Base-by-base conservation (phyloP, 2,888 invertebrate species). In the Leucophora obtusa region DNA sequence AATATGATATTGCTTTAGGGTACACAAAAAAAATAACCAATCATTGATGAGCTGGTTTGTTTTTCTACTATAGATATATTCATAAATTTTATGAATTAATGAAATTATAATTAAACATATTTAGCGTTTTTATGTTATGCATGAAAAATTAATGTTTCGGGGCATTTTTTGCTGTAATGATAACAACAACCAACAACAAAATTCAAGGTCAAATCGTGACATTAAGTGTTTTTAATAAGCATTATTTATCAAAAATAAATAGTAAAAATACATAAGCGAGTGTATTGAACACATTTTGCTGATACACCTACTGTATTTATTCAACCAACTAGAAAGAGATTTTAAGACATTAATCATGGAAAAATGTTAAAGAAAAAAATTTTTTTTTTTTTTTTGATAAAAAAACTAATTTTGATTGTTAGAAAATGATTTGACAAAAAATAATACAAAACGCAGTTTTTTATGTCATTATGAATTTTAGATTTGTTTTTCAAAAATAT, bases 151-250 rank as follows among this genome's bases (percentile, higher is more conserved):
- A 58, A 56, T 38, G 33, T 11, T 38, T 38, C 1, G 14, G 18
- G 9, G 38, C 15, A 11, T 72, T 54, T 18, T 47, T 43, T 24
- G 28, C 28, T 28, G 28, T 28, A 28, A 28, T 28, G 6, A 28
- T 28, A 43, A 18, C 43, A 2, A 33, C 9, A 18, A 14, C 10
- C 43, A 14, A 8, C 11, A 54, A 53, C 35, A 47, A 35, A 60
- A 69, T 65, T 79, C 58, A 73, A 70, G 73, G 79, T 69, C 59
- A 69, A 11, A 38, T 50, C 50, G 17, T 66, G 43, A 17, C 50
- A 18, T 15, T 68, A 75, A 62, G 53, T 38, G 17, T 18, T 38
- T 66, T 38, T 15, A 15, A 35, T 18, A 66, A 54, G 38, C 14
- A n/a, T 47, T 14, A 24, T 50, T 58, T 54, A 53, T 47, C 14